Evolutionary conservation across 2,113 vertebrate species (phyloP).

Genomic region (Anolis carolinensis): DNA sequence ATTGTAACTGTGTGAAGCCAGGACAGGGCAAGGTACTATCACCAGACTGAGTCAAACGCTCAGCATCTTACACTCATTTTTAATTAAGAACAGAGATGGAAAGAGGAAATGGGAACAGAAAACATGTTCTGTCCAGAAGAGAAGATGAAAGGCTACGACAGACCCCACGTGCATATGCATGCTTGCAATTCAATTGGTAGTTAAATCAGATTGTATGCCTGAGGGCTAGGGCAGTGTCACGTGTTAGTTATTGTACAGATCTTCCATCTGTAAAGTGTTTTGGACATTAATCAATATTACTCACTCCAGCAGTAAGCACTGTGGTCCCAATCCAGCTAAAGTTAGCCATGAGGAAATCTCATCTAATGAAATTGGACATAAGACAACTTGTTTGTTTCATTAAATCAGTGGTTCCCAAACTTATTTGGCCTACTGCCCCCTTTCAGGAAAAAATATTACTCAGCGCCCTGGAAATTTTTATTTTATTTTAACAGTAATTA

Average conservation of each 20-base stretch:
- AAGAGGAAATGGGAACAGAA: background rate
- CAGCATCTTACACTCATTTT: background rate
- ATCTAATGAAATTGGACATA: background rate
- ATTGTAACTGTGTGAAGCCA: background rate
- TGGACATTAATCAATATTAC: background rate
- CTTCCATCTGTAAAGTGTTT: background rate
- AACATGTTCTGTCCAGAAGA: background rate
- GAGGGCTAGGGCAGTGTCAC: background rate
- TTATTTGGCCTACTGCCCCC: no score
- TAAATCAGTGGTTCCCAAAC: no score
- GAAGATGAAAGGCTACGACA: background rate
- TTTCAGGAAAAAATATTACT: no score
- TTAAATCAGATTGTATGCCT: slow-evolving; percentile 1
- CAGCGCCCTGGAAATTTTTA: no score
- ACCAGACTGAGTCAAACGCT: background rate
- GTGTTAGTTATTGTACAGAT: background rate
- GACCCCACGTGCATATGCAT: background rate
- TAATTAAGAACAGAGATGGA: background rate
- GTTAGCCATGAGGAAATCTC: background rate
- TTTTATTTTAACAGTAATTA: no score
- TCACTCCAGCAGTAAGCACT: background rate
- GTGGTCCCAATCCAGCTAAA: background rate
- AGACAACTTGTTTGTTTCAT: background rate
- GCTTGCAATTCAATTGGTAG: background rate
- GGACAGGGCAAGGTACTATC: background rate